Base-by-base conservation (phyloP, 2,113 vertebrate species). In the Dasyprocta punctata region DNA sequence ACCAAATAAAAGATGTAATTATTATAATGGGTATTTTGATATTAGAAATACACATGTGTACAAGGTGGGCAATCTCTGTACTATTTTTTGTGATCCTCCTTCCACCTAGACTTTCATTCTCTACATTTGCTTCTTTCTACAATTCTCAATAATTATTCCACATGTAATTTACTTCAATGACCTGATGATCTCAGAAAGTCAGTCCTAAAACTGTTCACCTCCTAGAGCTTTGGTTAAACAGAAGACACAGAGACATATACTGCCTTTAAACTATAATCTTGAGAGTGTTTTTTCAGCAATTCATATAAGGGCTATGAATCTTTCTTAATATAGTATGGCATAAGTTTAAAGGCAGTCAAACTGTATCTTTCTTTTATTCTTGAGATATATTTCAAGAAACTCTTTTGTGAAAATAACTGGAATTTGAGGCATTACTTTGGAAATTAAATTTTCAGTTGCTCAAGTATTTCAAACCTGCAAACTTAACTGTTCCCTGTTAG, bases 41-140 rank as follows among this genome's bases (percentile, higher is more conserved):
- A 49, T 12, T 65, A 3, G 38, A 85, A 71, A 60, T 36, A 75
- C 10, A 49, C 7, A 22, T 1, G 9, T 30, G 19, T 60, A 84
- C 38, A 54, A 9, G 38, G 5, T 60, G 17, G n/a, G 22, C 3
- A 63, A 13, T 12, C 17, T 90, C 47, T 60, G 17, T 6, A 54
- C 24, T 49, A 19, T 11, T 75, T 86, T 92, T 71, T 54, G 33
- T 36, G n/a, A 84, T 54, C 36, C 54, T 4, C 17, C 30, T 28
- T 88, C 5, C 54, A 65, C 30, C n/a, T 75, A 75, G 69, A 84
- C 88, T 95, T 96, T 94, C 41, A 38, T 86, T 92, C 13, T 85
- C 89, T 86, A 38, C 4, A 7, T 77, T 88, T 92, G 58, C 36
- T 71, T 91, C 67, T 80, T 89, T 75, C 84, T 96, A 14, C 20